A percentile compares a stretch with the other conserved stretches of the same genome.
phyloP scores from a whole-genome alignment of 2,797 vertebrate species.

The Propithecus deckenii region DNA sequence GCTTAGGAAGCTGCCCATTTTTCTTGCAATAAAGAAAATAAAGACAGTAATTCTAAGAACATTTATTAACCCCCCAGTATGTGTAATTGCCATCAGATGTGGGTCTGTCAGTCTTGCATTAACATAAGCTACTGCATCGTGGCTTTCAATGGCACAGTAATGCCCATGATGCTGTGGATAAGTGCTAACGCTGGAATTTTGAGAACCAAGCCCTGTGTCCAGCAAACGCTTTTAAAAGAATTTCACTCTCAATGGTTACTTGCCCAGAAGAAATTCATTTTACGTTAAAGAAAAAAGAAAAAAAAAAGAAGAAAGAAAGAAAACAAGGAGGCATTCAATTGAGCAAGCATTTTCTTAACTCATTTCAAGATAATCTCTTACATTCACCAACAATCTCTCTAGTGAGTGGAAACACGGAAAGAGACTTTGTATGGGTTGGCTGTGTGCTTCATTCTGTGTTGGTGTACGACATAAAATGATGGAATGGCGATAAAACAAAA shows the following conservation, averaged over 20 bases:
- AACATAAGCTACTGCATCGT: conserved; percentile 77
- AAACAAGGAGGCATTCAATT: conserved; percentile 60
- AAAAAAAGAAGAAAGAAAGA: neutral
- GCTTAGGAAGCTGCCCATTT: conserved; percentile 72
- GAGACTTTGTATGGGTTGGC: conserved; percentile 36
- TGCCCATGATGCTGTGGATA: conserved; percentile 67
- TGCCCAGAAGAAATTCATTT: conserved; percentile 72
- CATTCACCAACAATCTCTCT: conserved; percentile 66
- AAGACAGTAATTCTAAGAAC: conserved; percentile 80
- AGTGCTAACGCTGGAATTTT: conserved; percentile 77
- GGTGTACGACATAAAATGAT: conserved; percentile 57
- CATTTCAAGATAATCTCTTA: conserved; percentile 73
- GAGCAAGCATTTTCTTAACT: conserved; percentile 71
- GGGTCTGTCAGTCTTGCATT: conserved; percentile 82
- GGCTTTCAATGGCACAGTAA: conserved; percentile 76
- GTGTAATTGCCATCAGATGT: conserved; percentile 81
- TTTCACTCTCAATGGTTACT: conserved; percentile 61
- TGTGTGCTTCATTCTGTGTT: conserved; percentile 39
- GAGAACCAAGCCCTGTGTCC: conserved; percentile 42
- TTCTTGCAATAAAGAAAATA: conserved; percentile 79
- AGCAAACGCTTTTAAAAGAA: conserved; percentile 76
- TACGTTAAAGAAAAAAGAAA: conserved; percentile 30
- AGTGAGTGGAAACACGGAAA: conserved; percentile 33
- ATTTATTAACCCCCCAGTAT: conserved; percentile 81
- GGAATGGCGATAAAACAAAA: conserved; percentile 67